Evolutionary conservation across 2,888 invertebrate species (phyloP).

Genomic region (Chirona hameri): DNA sequence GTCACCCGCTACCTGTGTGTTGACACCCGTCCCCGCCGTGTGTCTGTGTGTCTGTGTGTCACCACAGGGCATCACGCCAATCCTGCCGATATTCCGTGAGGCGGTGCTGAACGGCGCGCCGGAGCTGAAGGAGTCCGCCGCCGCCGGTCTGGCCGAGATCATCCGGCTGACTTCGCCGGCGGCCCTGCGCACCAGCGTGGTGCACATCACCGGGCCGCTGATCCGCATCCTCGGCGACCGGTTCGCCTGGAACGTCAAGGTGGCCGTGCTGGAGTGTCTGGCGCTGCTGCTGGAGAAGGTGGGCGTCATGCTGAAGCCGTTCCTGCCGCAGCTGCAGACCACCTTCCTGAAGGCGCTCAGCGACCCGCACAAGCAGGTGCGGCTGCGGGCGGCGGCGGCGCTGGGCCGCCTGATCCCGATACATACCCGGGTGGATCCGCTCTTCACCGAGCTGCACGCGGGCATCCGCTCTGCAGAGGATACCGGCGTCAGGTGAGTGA

Average conservation of each 20-base stretch:
- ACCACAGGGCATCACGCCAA: constrained; percentile 79
- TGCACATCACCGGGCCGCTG: constrained; percentile 95
- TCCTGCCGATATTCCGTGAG: constrained; percentile 92
- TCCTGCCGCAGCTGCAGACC: constrained; percentile 96
- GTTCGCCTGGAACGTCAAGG: constrained; percentile 90
- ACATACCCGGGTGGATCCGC: constrained; percentile 87
- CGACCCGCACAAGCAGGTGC: constrained; percentile 80
- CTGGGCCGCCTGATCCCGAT: constrained; percentile 83
- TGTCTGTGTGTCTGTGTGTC: no score
- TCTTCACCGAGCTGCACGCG: constrained; percentile 89
- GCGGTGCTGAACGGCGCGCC: constrained; percentile 92
- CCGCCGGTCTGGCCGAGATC: constrained; percentile 80
- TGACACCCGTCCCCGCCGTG: background rate
- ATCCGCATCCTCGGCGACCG: constrained; percentile 91
- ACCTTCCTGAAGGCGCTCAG: constrained; percentile 93
- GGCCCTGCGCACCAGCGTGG: constrained; percentile 90
- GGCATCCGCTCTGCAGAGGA: constrained; percentile 78
- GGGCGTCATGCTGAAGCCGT: constrained; percentile 91
- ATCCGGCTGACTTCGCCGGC: constrained; percentile 78
- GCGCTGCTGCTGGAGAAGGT: constrained; percentile 90
- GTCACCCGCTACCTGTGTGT: constrained; percentile 1
- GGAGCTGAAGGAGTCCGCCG: constrained; percentile 93
- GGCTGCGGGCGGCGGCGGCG: constrained; percentile 84
- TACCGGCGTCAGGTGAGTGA: constrained; percentile 61
- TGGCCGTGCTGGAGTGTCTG: constrained; percentile 90